phyloP scores from a whole-genome alignment of 2,797 vertebrate genomes.

The Dendrocincla fuliginosa region DNA sequence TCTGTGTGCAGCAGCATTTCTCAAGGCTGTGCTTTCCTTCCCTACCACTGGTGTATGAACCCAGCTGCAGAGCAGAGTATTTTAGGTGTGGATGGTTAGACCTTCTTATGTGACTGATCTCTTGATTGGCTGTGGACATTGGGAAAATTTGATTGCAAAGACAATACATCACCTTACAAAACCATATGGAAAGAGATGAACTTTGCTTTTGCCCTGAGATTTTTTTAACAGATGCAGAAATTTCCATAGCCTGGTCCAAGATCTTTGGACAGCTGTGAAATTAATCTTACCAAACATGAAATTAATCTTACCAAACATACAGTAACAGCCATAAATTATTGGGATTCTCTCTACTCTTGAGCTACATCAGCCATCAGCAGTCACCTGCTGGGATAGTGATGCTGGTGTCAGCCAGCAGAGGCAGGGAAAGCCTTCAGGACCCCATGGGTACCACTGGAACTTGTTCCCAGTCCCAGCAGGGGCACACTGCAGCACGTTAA shows the following conservation, averaged over 20 bases:
- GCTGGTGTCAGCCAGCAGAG: not conserved
- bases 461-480: not conserved
- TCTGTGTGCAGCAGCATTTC: slow-evolving; percentile 11
- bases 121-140: not conserved
- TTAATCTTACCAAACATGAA: not conserved
- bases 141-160: not conserved
- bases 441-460: not conserved
- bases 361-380: not conserved
- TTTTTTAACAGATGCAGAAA: not conserved
- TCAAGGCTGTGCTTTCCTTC: slow-evolving; percentile 10
- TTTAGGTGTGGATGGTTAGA: not conserved
- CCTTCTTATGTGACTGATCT: not conserved
- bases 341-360: not conserved
- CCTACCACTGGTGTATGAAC: not conserved
- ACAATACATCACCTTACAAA: not conserved
- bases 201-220: not conserved
- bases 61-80: slow-evolving; percentile 8
- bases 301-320: not conserved
- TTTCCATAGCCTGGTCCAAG: not conserved
- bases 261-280: not conserved
- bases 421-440: not conserved
- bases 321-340: not conserved
- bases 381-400: not conserved
- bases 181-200: not conserved
- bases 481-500: not conserved